phyloP scores from a whole-genome alignment of 2,888 invertebrate genomes.

The Camptogramma bilineatum region DNA sequence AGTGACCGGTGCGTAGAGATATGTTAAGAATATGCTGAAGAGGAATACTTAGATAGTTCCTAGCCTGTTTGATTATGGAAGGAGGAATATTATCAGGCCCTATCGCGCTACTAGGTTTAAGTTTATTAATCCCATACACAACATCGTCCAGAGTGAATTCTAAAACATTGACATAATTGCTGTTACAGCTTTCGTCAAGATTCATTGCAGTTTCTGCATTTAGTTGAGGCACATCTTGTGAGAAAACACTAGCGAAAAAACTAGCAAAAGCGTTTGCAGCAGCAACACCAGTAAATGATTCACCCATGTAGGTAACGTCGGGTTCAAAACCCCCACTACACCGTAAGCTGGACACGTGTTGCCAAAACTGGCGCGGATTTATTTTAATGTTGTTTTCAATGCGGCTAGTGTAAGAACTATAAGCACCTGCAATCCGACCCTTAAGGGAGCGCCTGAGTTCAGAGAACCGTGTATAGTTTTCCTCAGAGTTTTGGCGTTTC shows the following conservation, averaged over 20 bases:
- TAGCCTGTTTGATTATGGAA: not conserved
- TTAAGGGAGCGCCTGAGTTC: not conserved
- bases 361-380: not conserved
- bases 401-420: not conserved
- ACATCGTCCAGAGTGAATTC: not conserved
- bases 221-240: not conserved
- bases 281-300: not conserved
- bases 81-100: not conserved
- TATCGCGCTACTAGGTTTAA: not conserved
- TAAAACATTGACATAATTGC: not conserved
- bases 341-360: not conserved
- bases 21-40: not conserved
- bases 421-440: not conserved
- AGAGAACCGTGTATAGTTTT: not conserved
- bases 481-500: not conserved
- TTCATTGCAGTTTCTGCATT: not conserved
- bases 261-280: slow-evolving; percentile 1
- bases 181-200: not conserved
- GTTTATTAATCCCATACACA: not conserved
- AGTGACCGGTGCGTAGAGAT: not conserved
- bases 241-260: not conserved
- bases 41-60: not conserved
- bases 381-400: not conserved
- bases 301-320: not conserved
- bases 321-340: not conserved